Percentiles rank a stretch among this genome's conserved stretches.
Evolutionary conservation across 2,113 vertebrate genomes (phyloP).

Genomic region (Odocoileus virginianus): DNA sequence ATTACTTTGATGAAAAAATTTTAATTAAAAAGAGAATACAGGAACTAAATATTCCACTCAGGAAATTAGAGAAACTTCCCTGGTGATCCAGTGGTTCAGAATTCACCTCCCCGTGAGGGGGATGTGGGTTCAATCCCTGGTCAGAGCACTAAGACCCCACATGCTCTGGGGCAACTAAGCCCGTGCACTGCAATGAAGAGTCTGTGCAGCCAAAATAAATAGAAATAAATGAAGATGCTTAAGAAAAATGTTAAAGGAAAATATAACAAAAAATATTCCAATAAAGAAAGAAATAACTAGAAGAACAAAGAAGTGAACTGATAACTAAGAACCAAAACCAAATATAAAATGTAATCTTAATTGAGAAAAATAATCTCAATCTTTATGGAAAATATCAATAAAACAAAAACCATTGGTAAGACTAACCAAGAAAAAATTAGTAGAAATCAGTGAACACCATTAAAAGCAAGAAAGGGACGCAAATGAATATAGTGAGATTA

Average conservation of each 20-base stretch:
- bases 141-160: neutral
- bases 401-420: neutral
- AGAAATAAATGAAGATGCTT: neutral
- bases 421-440: neutral
- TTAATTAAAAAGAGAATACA: neutral
- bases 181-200: neutral
- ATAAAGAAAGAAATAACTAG: neutral
- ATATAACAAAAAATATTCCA: neutral
- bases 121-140: neutral
- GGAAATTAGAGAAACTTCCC: neutral
- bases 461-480: neutral
- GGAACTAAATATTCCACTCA: neutral
- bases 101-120: neutral
- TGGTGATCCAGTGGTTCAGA: neutral
- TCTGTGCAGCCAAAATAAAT: neutral
- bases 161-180: neutral
- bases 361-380: neutral
- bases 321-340: neutral
- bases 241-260: neutral
- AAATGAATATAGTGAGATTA: neutral
- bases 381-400: neutral
- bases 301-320: neutral
- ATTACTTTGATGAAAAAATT: neutral
- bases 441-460: neutral
- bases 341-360: neutral